Evolutionary conservation across 2,797 vertebrate species (phyloP).

Genomic region (Sebastes dallii): DNA sequence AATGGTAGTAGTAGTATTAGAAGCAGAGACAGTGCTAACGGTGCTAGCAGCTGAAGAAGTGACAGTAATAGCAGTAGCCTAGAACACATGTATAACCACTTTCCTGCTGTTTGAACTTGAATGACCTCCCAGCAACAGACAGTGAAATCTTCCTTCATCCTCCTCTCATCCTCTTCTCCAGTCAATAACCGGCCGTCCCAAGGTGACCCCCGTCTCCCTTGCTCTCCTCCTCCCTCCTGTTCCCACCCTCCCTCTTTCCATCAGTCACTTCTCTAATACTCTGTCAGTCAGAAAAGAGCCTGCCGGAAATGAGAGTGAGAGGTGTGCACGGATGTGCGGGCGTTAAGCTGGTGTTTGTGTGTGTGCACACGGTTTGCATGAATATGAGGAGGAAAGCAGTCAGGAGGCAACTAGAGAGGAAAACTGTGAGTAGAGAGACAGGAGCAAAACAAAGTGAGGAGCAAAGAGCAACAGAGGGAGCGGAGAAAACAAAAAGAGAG

Average conservation of each 20-base stretch:
- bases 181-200: slow-evolving; percentile 33
- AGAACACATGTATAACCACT: background rate
- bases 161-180: background rate
- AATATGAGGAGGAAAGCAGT: slow-evolving; percentile 22
- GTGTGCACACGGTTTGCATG: slow-evolving; percentile 28
- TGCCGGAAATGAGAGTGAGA: slow-evolving; percentile 31
- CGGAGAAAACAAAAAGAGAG: background rate
- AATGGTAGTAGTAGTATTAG: background rate
- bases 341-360: slow-evolving; percentile 29
- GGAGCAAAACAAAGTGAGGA: background rate
- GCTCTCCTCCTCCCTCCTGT: background rate
- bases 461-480: background rate
- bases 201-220: slow-evolving; percentile 47
- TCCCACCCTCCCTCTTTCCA: slow-evolving; percentile 20
- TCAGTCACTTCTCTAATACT: slow-evolving; percentile 50
- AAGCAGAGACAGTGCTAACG: background rate
- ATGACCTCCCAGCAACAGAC: background rate
- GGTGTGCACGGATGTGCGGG: background rate
- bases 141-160: slow-evolving; percentile 8
- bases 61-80: background rate
- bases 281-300: slow-evolving; percentile 59
- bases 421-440: background rate
- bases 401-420: background rate
- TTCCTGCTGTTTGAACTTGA: slow-evolving; percentile 9
- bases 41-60: background rate